Base-by-base conservation (phyloP, 37 sponge, comb jelly and placozoan genomes). In the Bolinopsis microptera region DNA sequence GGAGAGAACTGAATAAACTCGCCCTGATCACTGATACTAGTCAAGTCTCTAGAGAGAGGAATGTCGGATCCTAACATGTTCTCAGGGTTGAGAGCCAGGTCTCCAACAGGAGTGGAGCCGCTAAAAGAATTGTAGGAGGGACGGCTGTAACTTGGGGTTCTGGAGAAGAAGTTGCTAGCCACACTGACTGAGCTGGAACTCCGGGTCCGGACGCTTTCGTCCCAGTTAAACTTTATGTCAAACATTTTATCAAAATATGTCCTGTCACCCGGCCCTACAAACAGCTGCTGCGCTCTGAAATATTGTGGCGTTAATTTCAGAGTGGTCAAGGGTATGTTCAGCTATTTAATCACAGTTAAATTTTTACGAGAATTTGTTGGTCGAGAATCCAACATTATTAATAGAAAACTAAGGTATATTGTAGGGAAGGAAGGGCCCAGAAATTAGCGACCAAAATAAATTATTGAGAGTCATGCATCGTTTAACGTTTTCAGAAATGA, bases 221-320 rank as follows among this genome's bases (percentile, higher is more conserved):
- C 90, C 90, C 90, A 86, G 90, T 86, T 86, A 48, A 41, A 86
- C 25, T 38, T 23, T 35, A 86, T 41, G 61, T 86, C 90, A 23
- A 86, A 86, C 24, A 86, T 24, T 27, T 41, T 39, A 48, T 23
- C n/a, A 30, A 86, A 86, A 2, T 40, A 86, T 40, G 90, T 33
- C 38, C 38, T 33, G 61, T 86, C 61, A 8, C 35, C 30, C 0
- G 90, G 61, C 0, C 90, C 61, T 28, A 86, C 30, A 86, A 86
- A 86, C 90, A 86, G 61, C 22, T 86, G 61, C 0, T 27, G 9
- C 0, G 40, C 34, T 41, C 90, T 86, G 61, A 28, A 72, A 5
- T 30, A 8, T 23, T 8, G 31, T 72, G 75, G 75, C 18, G 75
- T 72, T 28, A 72, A 28, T 5, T n/a, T n/a, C n/a, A n/a, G n/a